Base-by-base conservation (phyloP, 2,888 invertebrate species). In the Unio delphinus region DNA sequence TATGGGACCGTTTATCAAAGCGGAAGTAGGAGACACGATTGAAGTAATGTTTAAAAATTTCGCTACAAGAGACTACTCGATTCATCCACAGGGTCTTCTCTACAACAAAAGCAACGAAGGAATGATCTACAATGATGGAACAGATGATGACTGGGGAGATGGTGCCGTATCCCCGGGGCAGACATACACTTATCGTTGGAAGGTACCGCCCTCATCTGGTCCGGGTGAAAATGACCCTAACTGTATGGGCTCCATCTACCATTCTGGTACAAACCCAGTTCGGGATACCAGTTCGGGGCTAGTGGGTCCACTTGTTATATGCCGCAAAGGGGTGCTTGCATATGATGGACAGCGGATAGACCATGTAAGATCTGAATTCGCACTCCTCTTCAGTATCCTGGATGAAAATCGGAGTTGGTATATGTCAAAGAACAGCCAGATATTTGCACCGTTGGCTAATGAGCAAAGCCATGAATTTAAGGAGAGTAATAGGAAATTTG, bases 321-420 rank as follows among this genome's bases (percentile, higher is more conserved):
- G 84, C 64, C 62, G 77, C 64, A 70, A 70, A 54, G 80, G 78
- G 20, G 66, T 69, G 18, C 64, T 83, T 54, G 61, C 75, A 56
- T n/a, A 30, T 15, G 60, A 67, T 15, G 70, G 78, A 7, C 70
- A 62, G 60, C 65, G 80, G 30, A 70, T 45, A 2, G 80, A 81
- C 75, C 69, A 68, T 66, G 79, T 86, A 1, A 83, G 83, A 61
- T 70, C 69, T 45, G 87, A 87, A 65, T 84, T 83, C 67, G 80
- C 82, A 18, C 69, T 86, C 7, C 67, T 86, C 23, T 85, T 86
- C 69, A 66, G 74, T 62, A 80, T 86, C 6, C 80, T 84, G 64
- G 79, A 86, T 63, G 87, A 87, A 72, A 85, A 81, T 62, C 64
- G 71, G 34, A 85, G 86, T 61, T 83, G 82, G 79, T 87, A 85